Evolutionary conservation across 2,113 vertebrate genomes (phyloP).

Genomic region (Ailuropoda melanoleuca): DNA sequence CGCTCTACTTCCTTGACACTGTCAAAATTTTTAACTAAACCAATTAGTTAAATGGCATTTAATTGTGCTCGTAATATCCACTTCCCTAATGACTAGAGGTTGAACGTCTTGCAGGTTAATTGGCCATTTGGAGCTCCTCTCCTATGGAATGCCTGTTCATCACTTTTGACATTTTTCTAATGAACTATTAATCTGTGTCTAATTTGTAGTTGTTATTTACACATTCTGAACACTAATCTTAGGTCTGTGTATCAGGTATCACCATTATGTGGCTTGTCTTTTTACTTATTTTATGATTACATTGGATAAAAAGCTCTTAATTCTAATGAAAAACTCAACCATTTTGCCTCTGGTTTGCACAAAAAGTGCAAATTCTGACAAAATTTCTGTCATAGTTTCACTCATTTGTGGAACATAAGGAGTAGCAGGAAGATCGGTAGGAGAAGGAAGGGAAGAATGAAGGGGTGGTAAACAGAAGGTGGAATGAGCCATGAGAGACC

Average conservation of each 20-base stretch:
- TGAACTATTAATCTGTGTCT: neutral
- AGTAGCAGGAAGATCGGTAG: too few relatives aligned
- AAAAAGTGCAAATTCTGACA: neutral
- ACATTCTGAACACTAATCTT: neutral
- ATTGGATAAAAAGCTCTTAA: neutral
- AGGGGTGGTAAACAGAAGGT: too few relatives aligned
- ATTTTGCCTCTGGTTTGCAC: neutral
- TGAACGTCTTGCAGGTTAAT: neutral
- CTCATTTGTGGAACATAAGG: too few relatives aligned
- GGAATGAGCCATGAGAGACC: too few relatives aligned
- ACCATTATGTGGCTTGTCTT: neutral
- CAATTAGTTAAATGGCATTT: neutral
- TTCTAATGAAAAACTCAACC: neutral
- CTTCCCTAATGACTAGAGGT: neutral
- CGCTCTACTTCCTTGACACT: neutral
- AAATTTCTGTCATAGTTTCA: neutral
- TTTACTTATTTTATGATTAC: neutral
- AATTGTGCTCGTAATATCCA: neutral
- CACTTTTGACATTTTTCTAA: neutral
- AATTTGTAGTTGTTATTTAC: neutral
- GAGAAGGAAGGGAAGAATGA: too few relatives aligned
- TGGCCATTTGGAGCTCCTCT: neutral
- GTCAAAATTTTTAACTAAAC: neutral
- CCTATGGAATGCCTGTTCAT: neutral
- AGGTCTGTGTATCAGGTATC: neutral